Base-by-base conservation (phyloP, 2,888 invertebrate genomes). In the Hypomecis punctinalis region DNA sequence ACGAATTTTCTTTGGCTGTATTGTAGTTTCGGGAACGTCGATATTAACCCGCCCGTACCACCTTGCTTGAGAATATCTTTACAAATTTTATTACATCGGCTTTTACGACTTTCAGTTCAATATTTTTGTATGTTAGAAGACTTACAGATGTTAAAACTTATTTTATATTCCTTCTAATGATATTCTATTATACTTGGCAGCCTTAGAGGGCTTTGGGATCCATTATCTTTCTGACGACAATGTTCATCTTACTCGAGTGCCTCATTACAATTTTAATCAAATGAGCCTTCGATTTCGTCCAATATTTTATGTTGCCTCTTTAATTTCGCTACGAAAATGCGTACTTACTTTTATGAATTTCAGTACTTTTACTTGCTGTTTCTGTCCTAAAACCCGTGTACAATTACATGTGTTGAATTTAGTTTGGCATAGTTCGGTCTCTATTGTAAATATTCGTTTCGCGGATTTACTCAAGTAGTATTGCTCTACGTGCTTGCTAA, bases 201-300 rank as follows among this genome's bases (percentile, higher is more conserved):
- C 36, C 11, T 42, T 9, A 48, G 47, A n/a, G 23, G 47, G 23
- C 40, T 11, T 45, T 37, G 10, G 5, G 39, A 33, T 59, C 52
- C 52, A 59, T 46, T 60, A 60, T 60, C 56, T 47, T 47, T 47
- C 35, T 53, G 33, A 60, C 10, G 60, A 53, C 46, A 53, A 8
- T 60, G 49, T 43, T 53, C 56, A 23, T 56, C 56, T 37, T 39
- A 11, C 6, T 47, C 10, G 47, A 56, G 39, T 56, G 47, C 56
- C 56, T 56, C 46, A 47, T 56, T 47, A 56, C 56, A 56, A 56
- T 40, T 56, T 48, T 56, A 56, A 56, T 56, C 46, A 56, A 47
- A 56, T 56, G 47, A 47, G 45, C 47, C 56, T 47, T 46, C 46
- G 39, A 47, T 56, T 47, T 23, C n/a, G 47, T 39, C 40, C 40